Percentiles rank a stretch among this genome's conserved stretches.
phyloP scores from a whole-genome alignment of 2,888 invertebrate species.

The Aphidius colemani region DNA sequence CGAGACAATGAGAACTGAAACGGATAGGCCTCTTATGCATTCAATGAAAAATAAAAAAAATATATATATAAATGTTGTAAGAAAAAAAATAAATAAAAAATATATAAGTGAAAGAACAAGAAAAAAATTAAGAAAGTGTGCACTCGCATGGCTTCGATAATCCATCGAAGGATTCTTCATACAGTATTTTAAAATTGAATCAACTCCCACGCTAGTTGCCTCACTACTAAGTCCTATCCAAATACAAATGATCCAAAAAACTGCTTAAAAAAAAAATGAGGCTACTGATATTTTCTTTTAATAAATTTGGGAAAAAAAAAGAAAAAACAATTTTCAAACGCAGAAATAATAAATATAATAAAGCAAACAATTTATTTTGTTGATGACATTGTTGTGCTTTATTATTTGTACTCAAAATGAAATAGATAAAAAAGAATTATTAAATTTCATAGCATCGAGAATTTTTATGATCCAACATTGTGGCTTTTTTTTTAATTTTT shows the following conservation, averaged over 20 bases:
- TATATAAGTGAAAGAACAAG: neutral
- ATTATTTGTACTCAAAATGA: too few species aligned
- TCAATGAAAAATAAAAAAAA: constrained; percentile 13
- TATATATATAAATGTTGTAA: neutral
- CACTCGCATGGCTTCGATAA: constrained; percentile 6
- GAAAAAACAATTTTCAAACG: too few species aligned
- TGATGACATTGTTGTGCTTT: too few species aligned
- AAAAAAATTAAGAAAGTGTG: constrained; percentile 10
- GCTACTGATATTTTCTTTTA: too few species aligned
- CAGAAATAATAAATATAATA: neutral
- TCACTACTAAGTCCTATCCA: constrained; percentile 16
- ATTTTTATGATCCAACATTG: neutral
- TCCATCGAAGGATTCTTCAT: constrained; percentile 1
- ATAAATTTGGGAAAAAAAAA: neutral
- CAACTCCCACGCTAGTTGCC: constrained; percentile 2
- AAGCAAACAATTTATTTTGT: too few species aligned
- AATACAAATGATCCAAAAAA: constrained; percentile 15
- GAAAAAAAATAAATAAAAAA: constrained; percentile 12
- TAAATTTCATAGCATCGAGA: neutral
- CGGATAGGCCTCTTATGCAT: constrained; percentile 42
- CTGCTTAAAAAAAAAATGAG: neutral
- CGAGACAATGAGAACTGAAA: constrained; percentile 53
- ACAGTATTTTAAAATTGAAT: constrained; percentile 3
- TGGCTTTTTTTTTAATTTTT: too few species aligned
- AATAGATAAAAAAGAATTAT: neutral